Evolutionary conservation across 2,888 invertebrate genomes (phyloP).

Genomic region (Andrena camellia): DNA sequence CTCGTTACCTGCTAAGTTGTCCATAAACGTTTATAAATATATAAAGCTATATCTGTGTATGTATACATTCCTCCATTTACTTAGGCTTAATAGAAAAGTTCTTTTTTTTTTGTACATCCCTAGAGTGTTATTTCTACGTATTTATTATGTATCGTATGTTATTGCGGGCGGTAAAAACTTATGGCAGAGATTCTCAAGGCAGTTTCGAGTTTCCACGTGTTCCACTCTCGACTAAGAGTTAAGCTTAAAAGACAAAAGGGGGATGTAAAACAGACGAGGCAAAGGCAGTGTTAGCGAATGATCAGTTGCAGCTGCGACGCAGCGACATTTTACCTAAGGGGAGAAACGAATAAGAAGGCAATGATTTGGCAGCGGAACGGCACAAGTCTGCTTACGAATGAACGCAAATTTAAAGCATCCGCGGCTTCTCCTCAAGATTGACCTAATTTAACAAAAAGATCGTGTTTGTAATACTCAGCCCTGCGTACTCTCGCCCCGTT

Average conservation of each 20-base stretch:
- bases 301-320: conserved; percentile 1
- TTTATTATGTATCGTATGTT: conserved; percentile 42
- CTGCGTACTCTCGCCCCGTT: conserved; percentile 11
- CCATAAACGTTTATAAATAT: conserved; percentile 65
- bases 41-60: conserved; percentile 68
- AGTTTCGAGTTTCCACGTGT: conserved; percentile 24
- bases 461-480: conserved; percentile 48
- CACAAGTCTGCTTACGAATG: conserved; percentile 30
- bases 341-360: not conserved
- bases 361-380: conserved; percentile 54
- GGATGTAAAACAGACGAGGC: conserved; percentile 25
- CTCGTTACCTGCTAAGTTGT: conserved; percentile 31
- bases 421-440: not conserved
- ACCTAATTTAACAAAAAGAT: conserved; percentile 11
- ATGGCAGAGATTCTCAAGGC: conserved; percentile 38
- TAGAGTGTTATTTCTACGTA: conserved; percentile 61
- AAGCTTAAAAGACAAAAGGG: not conserved
- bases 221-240: not conserved
- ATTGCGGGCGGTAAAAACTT: conserved; percentile 53
- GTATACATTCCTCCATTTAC: conserved; percentile 63
- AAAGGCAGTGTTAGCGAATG: conserved; percentile 46
- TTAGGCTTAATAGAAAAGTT: conserved; percentile 63
- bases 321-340: conserved; percentile 11
- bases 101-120: conserved; percentile 70
- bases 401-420: conserved; percentile 41